phyloP scores from a whole-genome alignment of 2,888 invertebrate genomes.

The Alloscopus bannaensis region DNA sequence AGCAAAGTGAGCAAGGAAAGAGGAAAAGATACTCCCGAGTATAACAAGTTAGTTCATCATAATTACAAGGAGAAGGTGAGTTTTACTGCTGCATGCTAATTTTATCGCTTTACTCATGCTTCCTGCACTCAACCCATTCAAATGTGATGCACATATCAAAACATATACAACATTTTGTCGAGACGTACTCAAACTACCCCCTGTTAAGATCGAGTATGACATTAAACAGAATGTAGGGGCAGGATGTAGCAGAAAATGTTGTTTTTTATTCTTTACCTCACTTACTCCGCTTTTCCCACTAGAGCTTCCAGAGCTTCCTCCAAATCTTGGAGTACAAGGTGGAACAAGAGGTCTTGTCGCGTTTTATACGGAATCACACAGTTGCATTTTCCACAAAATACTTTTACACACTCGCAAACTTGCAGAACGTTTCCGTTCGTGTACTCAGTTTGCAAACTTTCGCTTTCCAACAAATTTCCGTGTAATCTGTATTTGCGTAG shows the following conservation, averaged over 20 bases:
- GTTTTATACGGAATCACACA: no score
- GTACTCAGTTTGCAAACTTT: not conserved
- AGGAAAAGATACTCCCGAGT: slow-evolving; percentile 14
- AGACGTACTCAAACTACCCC: not conserved
- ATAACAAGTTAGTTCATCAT: slow-evolving; percentile 30
- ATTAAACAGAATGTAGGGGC: not conserved
- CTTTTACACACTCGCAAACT: not conserved
- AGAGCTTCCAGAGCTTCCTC: not conserved
- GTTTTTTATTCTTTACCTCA: not conserved
- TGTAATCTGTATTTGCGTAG: slow-evolving; percentile 5
- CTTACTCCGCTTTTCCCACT: not conserved
- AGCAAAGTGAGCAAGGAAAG: not conserved
- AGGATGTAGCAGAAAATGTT: not conserved
- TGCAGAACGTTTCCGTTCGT: not conserved
- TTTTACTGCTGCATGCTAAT: slow-evolving; percentile 27
- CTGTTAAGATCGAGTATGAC: not conserved
- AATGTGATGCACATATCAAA: not conserved
- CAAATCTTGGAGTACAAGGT: not conserved
- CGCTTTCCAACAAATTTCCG: not conserved
- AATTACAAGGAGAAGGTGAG: slow-evolving; percentile 38
- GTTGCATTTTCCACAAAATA: not conserved
- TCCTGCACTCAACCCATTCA: not conserved
- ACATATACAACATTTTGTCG: not conserved
- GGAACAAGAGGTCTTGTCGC: not conserved
- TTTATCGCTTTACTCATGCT: slow-evolving; percentile 22